Conservation (phyloP, 2,797 vertebrate species). For the Sarcoramphus papa region DNA sequence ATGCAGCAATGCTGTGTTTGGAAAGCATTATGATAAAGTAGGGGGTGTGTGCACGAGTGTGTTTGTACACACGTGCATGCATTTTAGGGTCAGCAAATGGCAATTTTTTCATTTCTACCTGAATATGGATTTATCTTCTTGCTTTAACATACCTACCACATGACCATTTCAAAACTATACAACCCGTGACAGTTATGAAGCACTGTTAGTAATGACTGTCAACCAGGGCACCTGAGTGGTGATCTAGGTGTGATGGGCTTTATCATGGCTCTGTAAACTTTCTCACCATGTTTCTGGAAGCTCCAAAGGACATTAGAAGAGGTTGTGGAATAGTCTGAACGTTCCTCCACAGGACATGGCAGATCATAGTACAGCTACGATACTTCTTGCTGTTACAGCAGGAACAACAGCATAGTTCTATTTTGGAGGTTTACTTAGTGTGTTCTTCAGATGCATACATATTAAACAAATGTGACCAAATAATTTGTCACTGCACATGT, state of each 20-base stretch:
- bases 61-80: background rate
- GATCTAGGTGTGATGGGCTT: background rate
- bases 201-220: background rate
- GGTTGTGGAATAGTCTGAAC: background rate
- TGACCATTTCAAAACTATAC: background rate
- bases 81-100: background rate
- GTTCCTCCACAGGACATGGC: background rate
- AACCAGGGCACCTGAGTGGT: background rate
- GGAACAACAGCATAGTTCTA: fast-evolving
- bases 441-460: background rate
- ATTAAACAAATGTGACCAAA: background rate
- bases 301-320: background rate
- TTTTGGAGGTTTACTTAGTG: background rate
- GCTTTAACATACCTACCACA: background rate
- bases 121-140: background rate
- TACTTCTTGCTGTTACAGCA: background rate
- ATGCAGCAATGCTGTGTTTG: background rate
- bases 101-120: background rate
- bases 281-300: background rate
- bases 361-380: background rate
- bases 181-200: background rate
- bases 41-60: fast-evolving
- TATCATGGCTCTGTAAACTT: background rate
- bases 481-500: background rate
- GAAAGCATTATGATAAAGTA: background rate